Base-by-base conservation (phyloP, 2,113 vertebrate species). In the Limnothrissa miodon region DNA sequence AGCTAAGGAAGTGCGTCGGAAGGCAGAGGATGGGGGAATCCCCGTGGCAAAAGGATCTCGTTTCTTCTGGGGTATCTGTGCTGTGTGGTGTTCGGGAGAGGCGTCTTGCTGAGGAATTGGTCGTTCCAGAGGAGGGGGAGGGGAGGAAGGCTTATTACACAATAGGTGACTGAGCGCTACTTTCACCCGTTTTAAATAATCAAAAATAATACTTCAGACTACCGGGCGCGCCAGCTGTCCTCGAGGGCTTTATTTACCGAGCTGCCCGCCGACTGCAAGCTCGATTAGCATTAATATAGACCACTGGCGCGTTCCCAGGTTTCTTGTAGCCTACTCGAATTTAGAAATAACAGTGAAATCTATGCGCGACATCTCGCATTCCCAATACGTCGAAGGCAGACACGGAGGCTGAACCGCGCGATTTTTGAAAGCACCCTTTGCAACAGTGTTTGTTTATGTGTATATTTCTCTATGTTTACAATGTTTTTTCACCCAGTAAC, bases 101-200 rank as follows among this genome's bases (percentile, higher is more conserved):
- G 82, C 74, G 82, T 83, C 45, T 51, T 79, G 79, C 85, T 56
- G 70, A 80, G 70, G 82, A 83, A 46, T 78, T 45, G 48, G 53
- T 79, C 79, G 56, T 53, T 45, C 62, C 81, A 29, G 15, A 74
- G 66, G 66, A 62, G 59, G 66, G 62, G 66, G 66, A 36, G 33
- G 66, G 66, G 10, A 62, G 1, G 25, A n/a, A 29, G 33, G 66
- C 29, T 74, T 36, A 74, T 74, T 74, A 74, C 66, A 74, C 66
- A 74, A 74, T 74, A 74, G 33, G 66, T 74, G 66, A 74, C 66
- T 74, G 29, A 74, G 66, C 66, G 66, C 33, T 74, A 74, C 66
- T 74, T 74, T 74, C 66, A 74, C 66, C 15, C 66, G 66, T 74
- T 74, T 33, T 74, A 74, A 74, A 74, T 74, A 74, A 74, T 74